Conservation (phyloP, 2,888 invertebrate species). For the Mechanitis mazaeus region DNA sequence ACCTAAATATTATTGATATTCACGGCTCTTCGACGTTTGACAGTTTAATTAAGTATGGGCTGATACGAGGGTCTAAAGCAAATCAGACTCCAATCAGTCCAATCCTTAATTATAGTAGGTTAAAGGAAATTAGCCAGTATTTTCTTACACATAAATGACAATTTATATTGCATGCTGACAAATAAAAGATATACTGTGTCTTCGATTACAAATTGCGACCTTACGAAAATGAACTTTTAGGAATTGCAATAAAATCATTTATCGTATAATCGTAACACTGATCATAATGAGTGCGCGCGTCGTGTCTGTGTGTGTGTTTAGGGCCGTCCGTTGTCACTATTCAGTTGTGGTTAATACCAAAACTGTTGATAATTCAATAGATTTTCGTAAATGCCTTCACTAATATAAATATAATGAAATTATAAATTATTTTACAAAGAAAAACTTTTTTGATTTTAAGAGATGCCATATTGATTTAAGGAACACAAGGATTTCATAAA, state of each 20-base stretch:
- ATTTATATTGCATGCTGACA: too few species aligned
- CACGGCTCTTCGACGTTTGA: slow-evolving; percentile 39
- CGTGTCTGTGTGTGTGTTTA: slow-evolving; percentile 32
- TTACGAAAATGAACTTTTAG: too few species aligned
- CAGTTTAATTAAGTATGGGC: slow-evolving; percentile 51
- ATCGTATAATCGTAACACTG: too few species aligned
- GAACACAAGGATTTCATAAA: too few species aligned
- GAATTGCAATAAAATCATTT: too few species aligned
- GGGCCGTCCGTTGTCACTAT: slow-evolving; percentile 39
- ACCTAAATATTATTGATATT: slow-evolving; percentile 32
- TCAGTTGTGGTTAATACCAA: slow-evolving; percentile 40
- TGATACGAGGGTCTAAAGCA: slow-evolving; percentile 42
- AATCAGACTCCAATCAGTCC: slow-evolving; percentile 42
- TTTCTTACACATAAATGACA: too few species aligned
- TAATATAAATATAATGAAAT: too few species aligned
- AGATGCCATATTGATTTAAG: too few species aligned
- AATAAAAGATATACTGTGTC: too few species aligned
- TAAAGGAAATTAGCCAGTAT: not conserved
- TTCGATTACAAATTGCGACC: too few species aligned
- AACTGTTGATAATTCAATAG: slow-evolving; percentile 40
- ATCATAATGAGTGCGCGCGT: slow-evolving; percentile 7
- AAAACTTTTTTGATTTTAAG: too few species aligned
- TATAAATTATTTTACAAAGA: too few species aligned
- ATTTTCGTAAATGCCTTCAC: not conserved
- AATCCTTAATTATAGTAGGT: slow-evolving; percentile 26